A percentile compares a stretch with the other conserved stretches of the same genome.
Conservation (phyloP, 2,113 vertebrate species). For the Ardeotis arabs region DNA sequence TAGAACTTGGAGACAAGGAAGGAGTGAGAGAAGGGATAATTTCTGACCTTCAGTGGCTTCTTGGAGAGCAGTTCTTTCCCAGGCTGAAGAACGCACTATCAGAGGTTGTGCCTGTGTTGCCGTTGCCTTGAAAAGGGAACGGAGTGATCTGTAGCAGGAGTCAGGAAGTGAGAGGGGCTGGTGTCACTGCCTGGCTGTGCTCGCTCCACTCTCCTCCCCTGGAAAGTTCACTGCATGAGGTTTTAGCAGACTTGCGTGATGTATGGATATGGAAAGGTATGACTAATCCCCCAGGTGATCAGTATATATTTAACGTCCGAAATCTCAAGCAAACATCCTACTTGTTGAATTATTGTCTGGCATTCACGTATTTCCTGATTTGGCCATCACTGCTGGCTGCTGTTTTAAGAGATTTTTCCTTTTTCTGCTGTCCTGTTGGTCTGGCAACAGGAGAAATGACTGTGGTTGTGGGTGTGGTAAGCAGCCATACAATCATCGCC, state of each 20-base stretch:
- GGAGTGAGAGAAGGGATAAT: rapidly evolving
- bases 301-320: neutral
- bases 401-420: neutral
- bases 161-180: neutral
- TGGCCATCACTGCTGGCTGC: neutral
- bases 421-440: neutral
- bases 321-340: neutral
- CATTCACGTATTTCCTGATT: neutral
- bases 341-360: neutral
- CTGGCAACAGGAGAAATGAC: neutral
- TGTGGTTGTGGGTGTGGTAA: neutral
- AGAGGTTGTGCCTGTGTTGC: neutral
- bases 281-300: neutral
- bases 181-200: neutral
- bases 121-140: neutral
- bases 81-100: neutral
- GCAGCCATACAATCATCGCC: neutral
- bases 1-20: neutral
- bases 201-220: neutral
- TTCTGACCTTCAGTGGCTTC: neutral
- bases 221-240: neutral
- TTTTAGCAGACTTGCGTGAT: neutral
- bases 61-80: neutral
- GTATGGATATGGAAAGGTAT: neutral
- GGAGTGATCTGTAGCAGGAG: neutral